Percentiles rank a stretch among this genome's conserved stretches.
Conservation (phyloP, 1,140 invertebrate species). For the Proctacanthus coquilletti region DNA sequence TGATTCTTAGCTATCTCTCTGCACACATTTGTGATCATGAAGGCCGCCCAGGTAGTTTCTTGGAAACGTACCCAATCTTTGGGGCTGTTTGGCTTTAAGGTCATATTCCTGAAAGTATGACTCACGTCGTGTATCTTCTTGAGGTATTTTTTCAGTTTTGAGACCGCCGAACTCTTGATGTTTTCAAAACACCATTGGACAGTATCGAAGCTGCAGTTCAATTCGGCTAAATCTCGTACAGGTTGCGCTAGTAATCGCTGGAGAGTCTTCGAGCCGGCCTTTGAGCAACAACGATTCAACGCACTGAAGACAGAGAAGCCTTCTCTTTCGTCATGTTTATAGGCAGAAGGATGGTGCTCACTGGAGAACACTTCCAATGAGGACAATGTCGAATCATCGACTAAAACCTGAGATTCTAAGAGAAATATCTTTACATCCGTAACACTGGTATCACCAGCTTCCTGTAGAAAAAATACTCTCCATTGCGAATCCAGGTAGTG, state of each 20-base stretch:
- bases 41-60: too few species aligned
- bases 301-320: slow-evolving; percentile 1
- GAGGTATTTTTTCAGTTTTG: background rate
- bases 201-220: background rate
- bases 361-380: background rate
- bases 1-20: too few species aligned
- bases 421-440: background rate
- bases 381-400: slow-evolving; percentile 2
- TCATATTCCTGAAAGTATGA: background rate
- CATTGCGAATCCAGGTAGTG: too few species aligned
- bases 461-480: too few species aligned
- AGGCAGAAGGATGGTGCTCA: slow-evolving; percentile 3
- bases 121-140: background rate
- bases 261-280: background rate
- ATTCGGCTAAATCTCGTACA: background rate
- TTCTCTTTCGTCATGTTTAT: background rate
- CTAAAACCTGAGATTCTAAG: background rate
- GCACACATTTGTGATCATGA: too few species aligned
- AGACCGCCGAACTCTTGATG: background rate
- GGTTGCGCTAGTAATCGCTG: slow-evolving; percentile 1
- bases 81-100: background rate
- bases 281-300: background rate
- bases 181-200: background rate
- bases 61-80: slow-evolving; percentile 1
- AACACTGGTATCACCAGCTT: too few species aligned